A percentile compares a stretch with the other conserved stretches of the same genome.
Evolutionary conservation across 1,140 invertebrate species (phyloP).

Genomic region (Pemphigus obesinymphae): DNA sequence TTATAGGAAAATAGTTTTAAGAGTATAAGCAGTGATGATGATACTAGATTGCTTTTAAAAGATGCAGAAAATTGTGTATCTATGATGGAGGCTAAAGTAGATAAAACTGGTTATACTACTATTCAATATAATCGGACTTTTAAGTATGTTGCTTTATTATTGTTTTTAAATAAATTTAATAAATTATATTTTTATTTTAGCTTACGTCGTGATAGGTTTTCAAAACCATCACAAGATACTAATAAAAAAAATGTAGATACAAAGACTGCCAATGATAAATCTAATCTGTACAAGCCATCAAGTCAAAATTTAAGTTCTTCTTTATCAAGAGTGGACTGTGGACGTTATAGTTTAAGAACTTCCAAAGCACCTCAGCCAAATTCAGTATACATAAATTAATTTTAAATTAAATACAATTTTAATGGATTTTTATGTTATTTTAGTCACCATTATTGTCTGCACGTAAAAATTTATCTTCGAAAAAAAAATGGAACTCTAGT

Average conservation of each 20-base stretch:
- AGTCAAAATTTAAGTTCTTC: slow-evolving; percentile 45
- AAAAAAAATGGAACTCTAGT: slow-evolving; percentile 40
- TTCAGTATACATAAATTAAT: slow-evolving; percentile 43
- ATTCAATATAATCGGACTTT: slow-evolving; percentile 54
- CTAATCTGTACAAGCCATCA: slow-evolving; percentile 44
- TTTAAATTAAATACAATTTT: not conserved
- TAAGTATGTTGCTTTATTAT: slow-evolving; percentile 47
- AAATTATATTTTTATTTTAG: not conserved
- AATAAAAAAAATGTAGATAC: slow-evolving; percentile 4
- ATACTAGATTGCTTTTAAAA: slow-evolving; percentile 20
- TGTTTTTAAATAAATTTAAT: slow-evolving; percentile 3
- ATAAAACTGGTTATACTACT: slow-evolving; percentile 43
- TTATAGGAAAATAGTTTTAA: slow-evolving; percentile 29
- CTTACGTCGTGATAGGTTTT: slow-evolving; percentile 14
- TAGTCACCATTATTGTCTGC: slow-evolving; percentile 44
- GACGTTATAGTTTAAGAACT: slow-evolving; percentile 61
- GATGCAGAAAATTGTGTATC: slow-evolving; percentile 36
- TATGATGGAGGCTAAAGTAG: slow-evolving; percentile 30
- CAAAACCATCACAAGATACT: not conserved
- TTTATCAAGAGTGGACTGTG: slow-evolving; percentile 60
- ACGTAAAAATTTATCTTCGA: slow-evolving; percentile 36
- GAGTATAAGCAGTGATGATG: slow-evolving; percentile 19
- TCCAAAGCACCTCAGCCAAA: slow-evolving; percentile 42
- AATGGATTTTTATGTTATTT: slow-evolving; percentile 17
- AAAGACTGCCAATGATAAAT: slow-evolving; percentile 23